Base-by-base conservation (phyloP, 2,113 vertebrate species). In the Callaeas wilsoni region DNA sequence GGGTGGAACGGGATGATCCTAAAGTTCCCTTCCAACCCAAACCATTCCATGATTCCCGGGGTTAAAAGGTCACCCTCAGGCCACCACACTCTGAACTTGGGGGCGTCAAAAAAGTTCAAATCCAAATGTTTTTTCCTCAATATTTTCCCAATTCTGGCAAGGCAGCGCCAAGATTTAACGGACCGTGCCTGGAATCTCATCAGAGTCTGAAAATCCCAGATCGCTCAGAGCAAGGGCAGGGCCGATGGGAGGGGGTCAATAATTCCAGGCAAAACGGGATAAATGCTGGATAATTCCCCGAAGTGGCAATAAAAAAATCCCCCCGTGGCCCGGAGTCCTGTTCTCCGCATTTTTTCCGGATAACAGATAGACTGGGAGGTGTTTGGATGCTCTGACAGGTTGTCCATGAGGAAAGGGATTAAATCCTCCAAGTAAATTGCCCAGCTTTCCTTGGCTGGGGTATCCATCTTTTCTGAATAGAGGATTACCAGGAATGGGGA, bases 31-130 rank as follows among this genome's bases (percentile, higher is more conserved):
- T 33, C n/a, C 29, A 22, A 29, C 7, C 42, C 30, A 41, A 59
- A 49, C 18, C 53, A 23, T 49, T 41, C 30, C 53, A 59, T 1
- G 50, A 32, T 37, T 46, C n/a, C 27, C 0, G 1, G 52, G 13
- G 27, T 81, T 81, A 7, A 57, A 22, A 33, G 16, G 16, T 26
- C 41, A 12, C 13, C 13, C 33, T 16, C 20, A 32, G 20, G 26
- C 27, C 0, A 0, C 16, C 39, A 10, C 27, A 17, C 27, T 6
- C n/a, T 25, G 16, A 26, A 56, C 6, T 16, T 5, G n/a, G 17
- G 19, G 59, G 30, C 4, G 10, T 33, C 16, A 14, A 46, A 68
- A 46, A 56, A 10, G 1, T 33, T 47, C 27, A 33, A 47, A 47
- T 39, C 18, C 78, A 22, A 68, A 3, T 21, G 4, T 39, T 47